Percentiles rank a stretch among this genome's conserved stretches.
Evolutionary conservation across 2,113 vertebrate species (phyloP).

Genomic region (Paracanthobrama guichenoti): DNA sequence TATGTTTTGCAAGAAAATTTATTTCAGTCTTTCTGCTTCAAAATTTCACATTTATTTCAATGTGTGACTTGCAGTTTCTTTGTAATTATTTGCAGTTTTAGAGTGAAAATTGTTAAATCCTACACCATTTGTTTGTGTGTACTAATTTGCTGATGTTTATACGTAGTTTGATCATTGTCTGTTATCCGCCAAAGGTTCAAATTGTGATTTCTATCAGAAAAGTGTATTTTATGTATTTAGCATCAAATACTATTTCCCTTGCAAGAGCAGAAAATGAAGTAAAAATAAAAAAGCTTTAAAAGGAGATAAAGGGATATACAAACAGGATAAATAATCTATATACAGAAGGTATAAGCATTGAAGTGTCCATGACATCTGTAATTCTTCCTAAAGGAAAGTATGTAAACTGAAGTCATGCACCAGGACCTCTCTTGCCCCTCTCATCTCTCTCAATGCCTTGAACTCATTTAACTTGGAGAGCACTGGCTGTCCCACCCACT

Average conservation of each 20-base stretch:
- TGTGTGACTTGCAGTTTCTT: neutral
- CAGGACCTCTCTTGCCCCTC: conserved; percentile 24
- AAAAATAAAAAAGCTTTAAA: neutral
- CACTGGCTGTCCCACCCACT: conserved; percentile 51
- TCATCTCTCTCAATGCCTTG: conserved; percentile 40
- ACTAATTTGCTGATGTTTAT: neutral
- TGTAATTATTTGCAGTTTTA: neutral
- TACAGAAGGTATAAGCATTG: neutral
- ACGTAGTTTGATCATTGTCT: neutral
- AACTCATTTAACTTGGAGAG: conserved; percentile 51
- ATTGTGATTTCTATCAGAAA: neutral
- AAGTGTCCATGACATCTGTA: neutral
- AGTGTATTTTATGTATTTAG: neutral
- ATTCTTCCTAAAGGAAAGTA: neutral
- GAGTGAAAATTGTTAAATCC: neutral
- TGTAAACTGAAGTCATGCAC: neutral
- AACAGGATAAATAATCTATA: neutral
- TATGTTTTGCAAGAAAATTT: neutral
- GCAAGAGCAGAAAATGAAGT: neutral
- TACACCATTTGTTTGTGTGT: neutral
- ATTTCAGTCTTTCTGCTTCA: neutral
- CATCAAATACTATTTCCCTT: neutral
- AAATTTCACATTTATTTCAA: neutral
- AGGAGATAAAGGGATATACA: neutral
- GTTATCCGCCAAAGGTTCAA: neutral